Conservation (phyloP, 2,888 invertebrate species). For the Caenorhabditis drosophilae region DNA sequence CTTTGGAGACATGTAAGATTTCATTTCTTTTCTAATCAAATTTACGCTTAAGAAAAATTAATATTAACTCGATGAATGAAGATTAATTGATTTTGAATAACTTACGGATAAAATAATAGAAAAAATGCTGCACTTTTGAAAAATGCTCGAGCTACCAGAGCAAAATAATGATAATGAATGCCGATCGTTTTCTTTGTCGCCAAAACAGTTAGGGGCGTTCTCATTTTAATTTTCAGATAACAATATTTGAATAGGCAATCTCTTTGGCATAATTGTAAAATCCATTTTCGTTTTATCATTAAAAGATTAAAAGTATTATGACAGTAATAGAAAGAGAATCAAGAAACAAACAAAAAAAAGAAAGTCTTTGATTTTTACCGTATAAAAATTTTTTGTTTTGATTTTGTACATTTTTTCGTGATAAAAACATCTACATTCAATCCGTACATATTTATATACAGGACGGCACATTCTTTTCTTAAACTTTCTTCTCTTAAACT, state of each 20-base stretch:
- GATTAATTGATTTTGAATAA: conserved; percentile 1
- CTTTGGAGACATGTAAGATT: conserved; percentile 58
- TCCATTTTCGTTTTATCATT: neutral
- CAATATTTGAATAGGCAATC: no score
- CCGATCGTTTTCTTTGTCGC: no score
- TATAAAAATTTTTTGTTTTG: no score
- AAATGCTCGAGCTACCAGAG: neutral
- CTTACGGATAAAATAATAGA: neutral
- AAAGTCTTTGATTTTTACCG: no score
- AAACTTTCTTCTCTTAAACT: no score
- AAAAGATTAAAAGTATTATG: neutral
- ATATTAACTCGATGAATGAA: neutral
- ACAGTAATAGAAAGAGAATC: no score
- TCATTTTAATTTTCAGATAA: neutral
- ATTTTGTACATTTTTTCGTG: no score
- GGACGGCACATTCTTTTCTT: no score
- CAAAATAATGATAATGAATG: neutral
- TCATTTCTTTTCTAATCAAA: conserved; percentile 1
- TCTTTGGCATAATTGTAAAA: no score
- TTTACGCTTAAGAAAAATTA: neutral
- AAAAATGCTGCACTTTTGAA: neutral
- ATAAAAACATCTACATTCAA: no score
- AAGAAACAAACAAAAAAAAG: no score
- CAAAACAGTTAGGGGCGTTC: neutral
- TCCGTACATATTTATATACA: no score